Evolutionary conservation across 2,888 invertebrate species (phyloP).

Genomic region (Trichogramma dendrolimi): DNA sequence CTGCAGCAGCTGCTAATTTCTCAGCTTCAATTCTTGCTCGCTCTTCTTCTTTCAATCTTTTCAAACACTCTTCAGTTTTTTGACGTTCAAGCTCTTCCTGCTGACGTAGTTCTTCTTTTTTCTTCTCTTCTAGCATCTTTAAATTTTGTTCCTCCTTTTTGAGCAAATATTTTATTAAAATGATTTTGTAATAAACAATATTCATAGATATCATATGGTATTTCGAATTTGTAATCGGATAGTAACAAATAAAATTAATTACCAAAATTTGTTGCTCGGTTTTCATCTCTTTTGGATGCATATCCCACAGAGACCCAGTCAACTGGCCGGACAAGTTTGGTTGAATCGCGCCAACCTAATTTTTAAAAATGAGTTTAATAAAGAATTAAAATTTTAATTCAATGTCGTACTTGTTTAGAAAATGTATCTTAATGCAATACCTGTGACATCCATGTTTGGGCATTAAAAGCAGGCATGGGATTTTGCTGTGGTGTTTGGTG

Average conservation of each 20-base stretch:
- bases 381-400: conserved; percentile 1
- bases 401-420: conserved; percentile 2
- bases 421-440: conserved; percentile 29
- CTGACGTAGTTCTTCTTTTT: conserved; percentile 41
- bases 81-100: conserved; percentile 47
- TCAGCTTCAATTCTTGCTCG: conserved; percentile 13
- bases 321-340: conserved; percentile 47
- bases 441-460: conserved; percentile 48
- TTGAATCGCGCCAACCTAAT: conserved; percentile 44
- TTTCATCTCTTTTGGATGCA: conserved; percentile 52
- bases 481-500: conserved; percentile 47
- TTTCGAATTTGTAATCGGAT: neutral
- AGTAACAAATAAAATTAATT: conserved; percentile 27
- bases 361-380: neutral
- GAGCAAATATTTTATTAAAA: conserved; percentile 41
- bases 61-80: conserved; percentile 51
- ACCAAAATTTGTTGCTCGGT: conserved; percentile 55
- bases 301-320: conserved; percentile 48
- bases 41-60: conserved; percentile 33
- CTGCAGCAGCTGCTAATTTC: neutral
- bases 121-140: conserved; percentile 50
- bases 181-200: neutral
- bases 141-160: conserved; percentile 51
- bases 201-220: neutral
- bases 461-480: conserved; percentile 43